Evolutionary conservation across 2,113 vertebrate genomes (phyloP).

Genomic region (Arizona elegans): DNA sequence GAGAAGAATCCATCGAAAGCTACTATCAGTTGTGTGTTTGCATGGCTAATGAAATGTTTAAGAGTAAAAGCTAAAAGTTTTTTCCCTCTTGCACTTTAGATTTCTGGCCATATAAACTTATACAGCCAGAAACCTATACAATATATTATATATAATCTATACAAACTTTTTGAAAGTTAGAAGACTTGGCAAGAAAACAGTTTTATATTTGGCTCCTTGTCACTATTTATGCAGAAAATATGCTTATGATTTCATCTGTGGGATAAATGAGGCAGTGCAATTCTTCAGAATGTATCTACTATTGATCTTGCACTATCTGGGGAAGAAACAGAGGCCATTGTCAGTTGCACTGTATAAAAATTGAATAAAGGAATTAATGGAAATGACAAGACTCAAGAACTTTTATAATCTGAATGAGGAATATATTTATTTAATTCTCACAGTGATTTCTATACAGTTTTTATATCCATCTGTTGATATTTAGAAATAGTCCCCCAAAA

Average conservation of each 20-base stretch:
- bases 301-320: neutral
- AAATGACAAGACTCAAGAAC: neutral
- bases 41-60: neutral
- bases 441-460: neutral
- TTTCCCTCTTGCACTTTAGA: neutral
- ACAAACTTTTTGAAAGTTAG: neutral
- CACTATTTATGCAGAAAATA: neutral
- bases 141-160: neutral
- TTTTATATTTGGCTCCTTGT: neutral
- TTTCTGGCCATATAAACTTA: neutral
- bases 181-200: neutral
- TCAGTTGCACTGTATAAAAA: neutral
- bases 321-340: neutral
- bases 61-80: neutral
- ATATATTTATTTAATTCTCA: neutral
- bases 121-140: neutral
- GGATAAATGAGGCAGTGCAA: neutral
- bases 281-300: neutral
- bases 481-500: neutral
- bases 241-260: neutral
- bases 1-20: conserved; percentile 1
- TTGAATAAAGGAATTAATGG: neutral
- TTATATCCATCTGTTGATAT: neutral
- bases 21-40: neutral
- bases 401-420: neutral